Conservation (phyloP, 2,797 vertebrate species). For the Odontamblyopus lacepedii region DNA sequence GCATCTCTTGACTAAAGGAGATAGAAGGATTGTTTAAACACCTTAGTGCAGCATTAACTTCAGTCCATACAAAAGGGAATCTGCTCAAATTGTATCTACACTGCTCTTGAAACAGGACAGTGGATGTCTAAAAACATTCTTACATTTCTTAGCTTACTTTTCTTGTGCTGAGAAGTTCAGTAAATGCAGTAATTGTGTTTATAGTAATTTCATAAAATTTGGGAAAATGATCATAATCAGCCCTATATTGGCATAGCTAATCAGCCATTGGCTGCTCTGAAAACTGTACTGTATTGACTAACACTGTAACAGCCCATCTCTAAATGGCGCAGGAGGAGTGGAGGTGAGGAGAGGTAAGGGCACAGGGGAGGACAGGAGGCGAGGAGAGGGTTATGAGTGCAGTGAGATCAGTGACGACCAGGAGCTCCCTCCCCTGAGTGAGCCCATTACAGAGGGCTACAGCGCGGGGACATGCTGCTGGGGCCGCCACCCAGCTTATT, state of each 20-base stretch:
- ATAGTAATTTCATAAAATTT: background rate
- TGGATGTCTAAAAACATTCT: too few relatives aligned
- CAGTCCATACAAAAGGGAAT: background rate
- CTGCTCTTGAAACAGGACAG: too few relatives aligned
- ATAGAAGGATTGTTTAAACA: too few relatives aligned
- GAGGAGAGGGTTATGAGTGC: conserved; percentile 55
- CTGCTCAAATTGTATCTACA: background rate
- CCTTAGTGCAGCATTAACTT: too few relatives aligned
- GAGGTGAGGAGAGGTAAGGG: conserved; percentile 37
- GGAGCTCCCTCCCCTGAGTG: conserved; percentile 60
- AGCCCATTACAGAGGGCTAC: conserved; percentile 65
- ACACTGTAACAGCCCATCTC: background rate
- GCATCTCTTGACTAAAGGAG: too few relatives aligned
- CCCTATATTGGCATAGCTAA: background rate
- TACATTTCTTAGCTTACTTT: too few relatives aligned
- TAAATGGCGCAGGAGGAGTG: conserved; percentile 14
- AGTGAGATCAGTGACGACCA: conserved; percentile 69
- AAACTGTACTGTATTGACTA: background rate
- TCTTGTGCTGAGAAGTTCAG: too few relatives aligned
- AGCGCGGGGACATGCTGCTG: conserved; percentile 53
- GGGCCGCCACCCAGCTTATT: conserved; percentile 75
- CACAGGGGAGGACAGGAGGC: conserved; percentile 26
- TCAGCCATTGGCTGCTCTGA: background rate
- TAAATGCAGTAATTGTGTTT: background rate
- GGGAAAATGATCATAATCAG: too few relatives aligned